Conservation (phyloP, 2,888 invertebrate genomes). For the Agrotis ipsilon region DNA sequence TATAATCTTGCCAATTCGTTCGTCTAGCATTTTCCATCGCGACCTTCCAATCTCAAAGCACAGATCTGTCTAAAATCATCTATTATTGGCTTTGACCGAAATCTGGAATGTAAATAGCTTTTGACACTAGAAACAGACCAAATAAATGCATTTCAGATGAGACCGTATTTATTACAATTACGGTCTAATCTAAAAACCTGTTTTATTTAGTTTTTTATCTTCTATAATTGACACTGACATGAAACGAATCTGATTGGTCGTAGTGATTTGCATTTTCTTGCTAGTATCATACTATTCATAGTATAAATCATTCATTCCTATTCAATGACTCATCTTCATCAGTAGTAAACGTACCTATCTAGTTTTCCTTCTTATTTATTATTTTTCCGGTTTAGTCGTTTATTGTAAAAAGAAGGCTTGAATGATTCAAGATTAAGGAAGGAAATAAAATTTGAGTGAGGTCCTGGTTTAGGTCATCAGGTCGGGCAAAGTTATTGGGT, state of each 20-base stretch:
- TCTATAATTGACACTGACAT: not conserved
- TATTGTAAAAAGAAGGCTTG: not conserved
- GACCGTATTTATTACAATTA: not conserved
- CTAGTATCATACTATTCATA: not conserved
- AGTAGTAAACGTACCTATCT: not conserved
- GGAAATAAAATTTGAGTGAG: not conserved
- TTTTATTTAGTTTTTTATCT: slow-evolving; percentile 1
- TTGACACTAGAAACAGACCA: slow-evolving; percentile 15
- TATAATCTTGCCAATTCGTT: not conserved
- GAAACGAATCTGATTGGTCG: not conserved
- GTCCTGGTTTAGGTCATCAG: too few species aligned
- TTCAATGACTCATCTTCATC: slow-evolving; percentile 18
- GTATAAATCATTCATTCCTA: slow-evolving; percentile 9
- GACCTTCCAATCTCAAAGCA: not conserved
- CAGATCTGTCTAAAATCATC: slow-evolving; percentile 21
- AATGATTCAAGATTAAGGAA: not conserved
- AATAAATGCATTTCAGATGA: not conserved
- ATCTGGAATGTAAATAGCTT: slow-evolving; percentile 24
- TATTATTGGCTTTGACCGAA: slow-evolving; percentile 32
- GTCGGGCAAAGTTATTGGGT: too few species aligned
- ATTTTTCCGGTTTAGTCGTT: slow-evolving; percentile 12
- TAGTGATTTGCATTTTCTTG: slow-evolving; percentile 1
- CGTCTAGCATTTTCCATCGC: not conserved
- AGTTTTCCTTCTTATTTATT: slow-evolving; percentile 27
- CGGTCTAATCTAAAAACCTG: not conserved